Base-by-base conservation (phyloP, 2,888 invertebrate species). In the Dermolepida albohirtum region DNA sequence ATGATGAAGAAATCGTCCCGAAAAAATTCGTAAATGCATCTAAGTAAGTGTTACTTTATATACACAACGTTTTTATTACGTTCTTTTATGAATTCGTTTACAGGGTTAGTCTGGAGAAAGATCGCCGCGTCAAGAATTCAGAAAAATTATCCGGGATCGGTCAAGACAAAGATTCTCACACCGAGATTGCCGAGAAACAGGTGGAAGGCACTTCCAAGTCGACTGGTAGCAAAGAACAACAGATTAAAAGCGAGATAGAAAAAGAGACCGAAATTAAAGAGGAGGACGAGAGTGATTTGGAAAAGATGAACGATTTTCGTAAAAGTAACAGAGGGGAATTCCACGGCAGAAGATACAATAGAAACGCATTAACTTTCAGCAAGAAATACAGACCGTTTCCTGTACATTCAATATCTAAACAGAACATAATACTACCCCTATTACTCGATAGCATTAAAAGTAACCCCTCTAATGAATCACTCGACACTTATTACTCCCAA, bases 171-270 rank as follows among this genome's bases (percentile, higher is more conserved):
- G 2, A 22, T 22, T 22, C 10, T 1, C 1, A 34, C 34, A 6
- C 10, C 12, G 27, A 11, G 27, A 68, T 2, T 66, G 34, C n/a
- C 39, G 66, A 62, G 41, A 52, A 17, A 62, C 66, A 69, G 63
- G 17, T 8, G 64, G 44, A 54, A 22, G 6, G 6, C 34, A 34
- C 62, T 4, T 40, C 22, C 6, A 39, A 55, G 14, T 14, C 54
- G 34, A 10, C 10, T 6, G 40, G 10, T 41, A 57, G 54, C 16
- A 64, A 39, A 79, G 67, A 79, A 0, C 85, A 55, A 8, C 14
- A 43, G 39, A 68, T 47, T 12, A 52, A 69, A 44, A 34, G 40
- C 5, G 64, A 55, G 50, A 59, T 43, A 51, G 43, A 39, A 14
- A 64, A 64, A 27, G 52, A 39, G 11, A 7, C 16, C 14, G 41